Percentiles rank a stretch among this genome's conserved stretches.
These are phyloP conservation scores for Nothoprocta perdicaria DNA, from an alignment of 2,113 vertebrate genomes.

Conservation along the genomic window DNA sequence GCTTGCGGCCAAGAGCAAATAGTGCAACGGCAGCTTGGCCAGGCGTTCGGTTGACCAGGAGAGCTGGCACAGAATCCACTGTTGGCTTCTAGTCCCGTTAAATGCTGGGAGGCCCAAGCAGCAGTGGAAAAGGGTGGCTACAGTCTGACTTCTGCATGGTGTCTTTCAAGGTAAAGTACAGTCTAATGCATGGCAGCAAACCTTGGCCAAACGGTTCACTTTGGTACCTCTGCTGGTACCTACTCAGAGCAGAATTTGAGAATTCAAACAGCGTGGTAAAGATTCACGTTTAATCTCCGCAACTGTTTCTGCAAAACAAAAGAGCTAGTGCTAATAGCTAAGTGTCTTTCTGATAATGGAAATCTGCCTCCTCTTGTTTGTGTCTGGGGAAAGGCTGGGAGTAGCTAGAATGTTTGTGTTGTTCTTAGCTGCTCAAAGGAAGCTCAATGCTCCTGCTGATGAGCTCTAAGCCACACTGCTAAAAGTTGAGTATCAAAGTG, in stretches of 20 bases:
- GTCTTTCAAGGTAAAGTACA: not conserved
- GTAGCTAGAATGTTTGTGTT: not conserved
- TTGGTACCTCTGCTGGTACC: not conserved
- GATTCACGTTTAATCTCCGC: not conserved
- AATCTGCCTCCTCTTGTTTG: not conserved
- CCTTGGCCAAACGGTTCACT: not conserved
- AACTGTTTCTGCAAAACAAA: not conserved
- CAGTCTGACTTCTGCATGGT: not conserved
- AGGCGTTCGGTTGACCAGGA: not conserved
- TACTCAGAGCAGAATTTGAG: not conserved
- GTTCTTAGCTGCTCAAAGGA: not conserved
- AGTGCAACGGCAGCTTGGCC: not conserved
- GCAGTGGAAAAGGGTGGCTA: not conserved
- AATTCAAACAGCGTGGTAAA: not conserved
- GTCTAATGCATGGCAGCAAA: not conserved
- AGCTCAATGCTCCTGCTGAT: not conserved
- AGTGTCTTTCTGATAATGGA: not conserved
- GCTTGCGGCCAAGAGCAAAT: not conserved
- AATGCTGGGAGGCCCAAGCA: fast-evolving
- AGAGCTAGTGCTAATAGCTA: not conserved
- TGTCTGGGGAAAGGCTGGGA: not conserved
- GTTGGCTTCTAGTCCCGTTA: not conserved
- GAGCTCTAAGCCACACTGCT: not conserved
- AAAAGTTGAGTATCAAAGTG: not conserved
- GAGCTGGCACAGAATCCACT: not conserved